phyloP scores from a whole-genome alignment of 1,140 invertebrate species.

The Drosophila ercepeae region DNA sequence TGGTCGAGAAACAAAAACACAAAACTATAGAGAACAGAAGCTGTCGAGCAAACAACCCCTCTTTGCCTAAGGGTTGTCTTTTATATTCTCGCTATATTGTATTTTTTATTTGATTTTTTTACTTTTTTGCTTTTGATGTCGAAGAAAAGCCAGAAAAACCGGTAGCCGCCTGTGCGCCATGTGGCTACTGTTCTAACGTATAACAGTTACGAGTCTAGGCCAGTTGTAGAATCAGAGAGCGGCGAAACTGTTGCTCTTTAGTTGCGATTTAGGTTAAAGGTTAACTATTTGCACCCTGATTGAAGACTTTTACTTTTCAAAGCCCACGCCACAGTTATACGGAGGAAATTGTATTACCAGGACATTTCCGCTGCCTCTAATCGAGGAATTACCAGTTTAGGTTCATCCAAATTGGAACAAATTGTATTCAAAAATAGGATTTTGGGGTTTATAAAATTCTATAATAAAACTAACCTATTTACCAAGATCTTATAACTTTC shows the following conservation, averaged over 20 bases:
- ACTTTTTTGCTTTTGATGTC: constrained; percentile 1
- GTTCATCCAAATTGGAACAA: too few species aligned
- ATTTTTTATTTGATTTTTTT: constrained; percentile 10
- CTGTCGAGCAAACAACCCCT: constrained; percentile 33
- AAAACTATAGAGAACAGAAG: neutral
- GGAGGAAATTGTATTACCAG: neutral
- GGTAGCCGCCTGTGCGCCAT: constrained; percentile 45
- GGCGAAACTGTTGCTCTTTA: constrained; percentile 66
- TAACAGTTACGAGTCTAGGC: constrained; percentile 15
- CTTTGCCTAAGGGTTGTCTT: constrained; percentile 38
- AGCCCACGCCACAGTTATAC: neutral
- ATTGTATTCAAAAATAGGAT: too few species aligned
- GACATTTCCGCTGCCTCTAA: neutral
- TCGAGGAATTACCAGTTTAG: neutral
- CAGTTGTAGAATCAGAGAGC: constrained; percentile 47
- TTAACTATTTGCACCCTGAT: constrained; percentile 51
- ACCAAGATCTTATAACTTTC: too few species aligned
- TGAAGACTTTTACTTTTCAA: constrained; percentile 73
- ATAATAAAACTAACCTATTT: too few species aligned
- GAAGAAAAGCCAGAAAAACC: constrained; percentile 48
- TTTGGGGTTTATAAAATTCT: too few species aligned
- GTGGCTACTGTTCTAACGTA: constrained; percentile 26
- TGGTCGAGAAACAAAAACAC: constrained; percentile 33
- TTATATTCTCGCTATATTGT: neutral
- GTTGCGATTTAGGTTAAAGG: constrained; percentile 76